Evolutionary conservation across 2,113 vertebrate species (phyloP).

Genomic region (Osmerus eperlanus): DNA sequence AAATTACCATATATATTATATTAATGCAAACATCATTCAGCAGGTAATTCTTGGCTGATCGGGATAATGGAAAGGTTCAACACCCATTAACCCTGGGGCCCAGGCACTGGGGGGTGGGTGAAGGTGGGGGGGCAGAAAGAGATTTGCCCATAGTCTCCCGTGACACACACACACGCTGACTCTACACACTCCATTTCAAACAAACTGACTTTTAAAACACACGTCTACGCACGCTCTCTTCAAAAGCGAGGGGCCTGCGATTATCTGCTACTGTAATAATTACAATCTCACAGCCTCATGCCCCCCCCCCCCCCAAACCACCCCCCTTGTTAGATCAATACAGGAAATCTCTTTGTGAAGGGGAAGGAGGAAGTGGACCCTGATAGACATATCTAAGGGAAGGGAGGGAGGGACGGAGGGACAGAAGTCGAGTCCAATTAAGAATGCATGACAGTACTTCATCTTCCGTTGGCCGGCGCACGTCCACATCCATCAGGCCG

Average conservation of each 20-base stretch:
- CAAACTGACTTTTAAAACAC: constrained; percentile 53
- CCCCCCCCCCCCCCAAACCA: neutral
- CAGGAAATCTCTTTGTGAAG: constrained; percentile 85
- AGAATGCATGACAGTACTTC: constrained; percentile 89
- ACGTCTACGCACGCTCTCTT: constrained; percentile 56
- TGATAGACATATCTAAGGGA: constrained; percentile 87
- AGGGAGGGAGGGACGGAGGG: constrained; percentile 60
- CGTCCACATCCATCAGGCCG: constrained; percentile 80
- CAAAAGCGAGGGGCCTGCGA: constrained; percentile 76
- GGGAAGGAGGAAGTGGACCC: constrained; percentile 71
- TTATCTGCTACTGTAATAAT: constrained; percentile 92
- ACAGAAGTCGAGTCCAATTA: constrained; percentile 44
- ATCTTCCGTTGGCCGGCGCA: constrained; percentile 88
- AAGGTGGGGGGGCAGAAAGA: constrained; percentile 49
- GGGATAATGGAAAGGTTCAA: constrained; percentile 99
- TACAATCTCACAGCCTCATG: constrained; percentile 77
- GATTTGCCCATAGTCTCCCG: constrained; percentile 49
- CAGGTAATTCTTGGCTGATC: constrained; percentile 99
- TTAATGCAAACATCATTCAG: constrained; percentile 99
- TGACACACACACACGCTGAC: constrained; percentile 30
- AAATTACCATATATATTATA: constrained; percentile 99
- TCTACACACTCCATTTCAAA: constrained; percentile 7
- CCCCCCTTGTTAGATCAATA: constrained; percentile 82
- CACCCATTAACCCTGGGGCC: constrained; percentile 99
- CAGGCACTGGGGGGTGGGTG: constrained; percentile 87